Evolutionary conservation across 2,888 invertebrate genomes (phyloP), one percentile per base, ranked within the genome.

Genomic region (Pardosa pseudoannulata): DNA sequence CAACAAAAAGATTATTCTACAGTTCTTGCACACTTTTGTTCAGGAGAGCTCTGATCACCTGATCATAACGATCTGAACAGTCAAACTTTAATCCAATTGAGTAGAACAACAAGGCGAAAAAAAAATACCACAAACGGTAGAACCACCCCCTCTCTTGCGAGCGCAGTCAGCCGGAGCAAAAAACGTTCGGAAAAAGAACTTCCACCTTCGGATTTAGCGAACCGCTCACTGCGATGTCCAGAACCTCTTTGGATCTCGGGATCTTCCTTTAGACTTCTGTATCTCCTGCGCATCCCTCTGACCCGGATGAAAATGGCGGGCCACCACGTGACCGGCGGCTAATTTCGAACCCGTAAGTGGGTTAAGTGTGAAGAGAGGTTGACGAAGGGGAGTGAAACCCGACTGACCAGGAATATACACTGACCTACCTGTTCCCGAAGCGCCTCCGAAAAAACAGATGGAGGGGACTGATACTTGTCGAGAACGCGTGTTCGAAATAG

Each of bases 361-460:
- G 83, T 85, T 85, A 79, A 79, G 83, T 71, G 83, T 73, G 73
- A 72, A 41, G 78, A 85, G 83, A n/a, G n/a, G n/a, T n/a, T n/a
- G n/a, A 78, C 79, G 78, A 73, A 56, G 5, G 23, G 19, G 56
- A 56, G 56, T 56, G 56, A 56, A 56, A 56, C 56, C 56, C 2
- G 2, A 23, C n/a, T 56, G 56, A 56, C 56, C 56, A 56, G 56
- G 56, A 56, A 16, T 23, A 23, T 23, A 56, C n/a, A n/a, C 5
- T 56, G 56, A 56, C 56, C 56, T 56, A 56, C 56, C 56, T 56
- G 36, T 36, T 36, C 36, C 46, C 16, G 16, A 7, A 16, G 46
- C 16, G 46, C 46, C 16, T 16, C 9, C 9, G 2, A 46, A 46
- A 36, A 36, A 5, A 46, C 5, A 46, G 46, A 46, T 46, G n/a